Conservation (phyloP, 2,113 vertebrate genomes). For the Bos taurus region DNA sequence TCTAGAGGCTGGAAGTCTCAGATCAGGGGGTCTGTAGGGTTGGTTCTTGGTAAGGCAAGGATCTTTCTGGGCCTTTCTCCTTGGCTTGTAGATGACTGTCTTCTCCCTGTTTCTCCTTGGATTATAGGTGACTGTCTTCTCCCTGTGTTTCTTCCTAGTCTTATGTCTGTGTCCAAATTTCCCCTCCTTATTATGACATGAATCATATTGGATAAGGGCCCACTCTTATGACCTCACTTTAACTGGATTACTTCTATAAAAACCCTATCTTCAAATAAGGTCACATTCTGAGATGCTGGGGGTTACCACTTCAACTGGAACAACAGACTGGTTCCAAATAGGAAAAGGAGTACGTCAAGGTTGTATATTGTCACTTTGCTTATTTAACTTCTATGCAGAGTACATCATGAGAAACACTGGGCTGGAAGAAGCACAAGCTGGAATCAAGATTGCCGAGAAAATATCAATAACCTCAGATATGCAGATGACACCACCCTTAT, state of each 20-base stretch:
- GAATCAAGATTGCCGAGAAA: too few relatives aligned
- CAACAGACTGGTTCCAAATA: too few relatives aligned
- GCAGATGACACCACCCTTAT: too few relatives aligned
- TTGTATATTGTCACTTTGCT: too few relatives aligned
- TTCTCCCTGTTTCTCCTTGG: neutral
- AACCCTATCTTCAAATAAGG: neutral
- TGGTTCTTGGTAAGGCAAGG: neutral
- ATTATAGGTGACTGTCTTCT: neutral
- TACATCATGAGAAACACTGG: too few relatives aligned
- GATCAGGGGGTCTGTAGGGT: neutral
- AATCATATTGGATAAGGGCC: neutral
- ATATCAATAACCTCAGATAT: too few relatives aligned
- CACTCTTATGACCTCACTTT: neutral
- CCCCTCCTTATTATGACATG: neutral
- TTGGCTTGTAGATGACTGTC: neutral
- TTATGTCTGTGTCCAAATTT: neutral
- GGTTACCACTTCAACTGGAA: neutral
- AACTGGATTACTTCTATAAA: neutral
- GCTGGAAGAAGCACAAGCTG: too few relatives aligned
- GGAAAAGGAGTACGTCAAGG: too few relatives aligned
- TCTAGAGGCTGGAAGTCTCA: neutral
- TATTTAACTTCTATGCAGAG: too few relatives aligned
- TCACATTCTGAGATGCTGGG: neutral
- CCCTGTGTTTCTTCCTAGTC: neutral
- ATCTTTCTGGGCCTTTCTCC: neutral